These are phyloP conservation scores for Hylaeus anthracinus DNA, from an alignment of 1,140 invertebrate species.

Conservation along the genomic window DNA sequence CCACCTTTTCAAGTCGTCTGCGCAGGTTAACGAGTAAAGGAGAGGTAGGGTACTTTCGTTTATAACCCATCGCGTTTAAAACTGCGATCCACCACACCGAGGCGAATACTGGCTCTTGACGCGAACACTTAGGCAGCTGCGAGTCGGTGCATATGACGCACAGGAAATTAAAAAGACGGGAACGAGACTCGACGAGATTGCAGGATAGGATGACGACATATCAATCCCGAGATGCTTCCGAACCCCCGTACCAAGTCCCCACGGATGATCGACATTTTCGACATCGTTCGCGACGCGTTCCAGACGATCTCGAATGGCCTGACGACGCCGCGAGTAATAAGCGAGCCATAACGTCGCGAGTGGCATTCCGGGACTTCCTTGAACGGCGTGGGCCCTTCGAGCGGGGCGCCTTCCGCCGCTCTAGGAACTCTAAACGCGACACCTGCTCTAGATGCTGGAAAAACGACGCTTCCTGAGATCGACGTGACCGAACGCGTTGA, in stretches of 20 bases:
- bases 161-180: not conserved
- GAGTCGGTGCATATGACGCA: not conserved
- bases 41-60: too few relatives aligned
- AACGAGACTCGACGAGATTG: not conserved
- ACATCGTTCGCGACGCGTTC: conserved; percentile 57
- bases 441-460: conserved; percentile 29
- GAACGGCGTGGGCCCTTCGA: conserved; percentile 5
- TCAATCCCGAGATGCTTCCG: conserved; percentile 19
- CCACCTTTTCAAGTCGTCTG: not conserved
- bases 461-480: not conserved
- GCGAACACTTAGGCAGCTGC: not conserved
- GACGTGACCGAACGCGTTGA: not conserved
- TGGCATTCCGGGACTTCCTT: conserved; percentile 53
- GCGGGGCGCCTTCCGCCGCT: not conserved
- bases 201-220: not conserved
- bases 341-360: conserved; percentile 46
- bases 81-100: too few relatives aligned
- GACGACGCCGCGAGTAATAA: conserved; percentile 58
- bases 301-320: conserved; percentile 53
- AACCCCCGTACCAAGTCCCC: not conserved
- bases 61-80: too few relatives aligned
- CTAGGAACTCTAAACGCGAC: conserved; percentile 36
- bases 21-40: too few relatives aligned
- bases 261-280: conserved; percentile 59
- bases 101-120: too few relatives aligned